Percentiles rank a stretch among this genome's conserved stretches.
Evolutionary conservation across 2,888 invertebrate genomes (phyloP).

Genomic region (Idaea biselata): DNA sequence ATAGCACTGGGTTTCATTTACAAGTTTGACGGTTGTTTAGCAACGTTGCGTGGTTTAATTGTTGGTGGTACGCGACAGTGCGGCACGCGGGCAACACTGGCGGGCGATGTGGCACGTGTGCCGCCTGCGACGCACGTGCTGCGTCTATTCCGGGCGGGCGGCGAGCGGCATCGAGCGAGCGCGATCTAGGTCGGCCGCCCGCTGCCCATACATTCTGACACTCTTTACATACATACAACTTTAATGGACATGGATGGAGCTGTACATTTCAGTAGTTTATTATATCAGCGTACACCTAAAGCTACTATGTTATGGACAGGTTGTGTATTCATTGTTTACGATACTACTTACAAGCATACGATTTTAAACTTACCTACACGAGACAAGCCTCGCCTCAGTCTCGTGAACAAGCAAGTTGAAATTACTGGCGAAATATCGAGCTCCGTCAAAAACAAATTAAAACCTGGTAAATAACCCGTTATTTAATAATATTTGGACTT

Average conservation of each 20-base stretch:
- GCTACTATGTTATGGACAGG: no score
- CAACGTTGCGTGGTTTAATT: conserved; percentile 29
- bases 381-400: no score
- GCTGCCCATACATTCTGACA: conserved; percentile 35
- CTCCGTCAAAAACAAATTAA: no score
- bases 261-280: neutral
- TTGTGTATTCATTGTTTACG: no score
- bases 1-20: conserved; percentile 36
- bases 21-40: conserved; percentile 38
- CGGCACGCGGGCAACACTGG: conserved; percentile 30
- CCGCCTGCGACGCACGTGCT: conserved; percentile 75
- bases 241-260: neutral
- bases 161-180: conserved; percentile 63
- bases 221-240: conserved; percentile 4
- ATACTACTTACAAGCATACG: no score
- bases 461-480: no score
- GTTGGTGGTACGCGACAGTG: conserved; percentile 29
- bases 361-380: no score
- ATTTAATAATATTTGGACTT: no score
- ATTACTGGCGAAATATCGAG: no score
- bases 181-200: conserved; percentile 69
- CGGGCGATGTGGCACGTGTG: conserved; percentile 50
- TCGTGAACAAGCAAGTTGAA: no score
- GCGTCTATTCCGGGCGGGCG: conserved; percentile 76
- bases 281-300: neutral